Conservation (phyloP, 2,797 vertebrate species). For the Ctenopoma multispine region DNA sequence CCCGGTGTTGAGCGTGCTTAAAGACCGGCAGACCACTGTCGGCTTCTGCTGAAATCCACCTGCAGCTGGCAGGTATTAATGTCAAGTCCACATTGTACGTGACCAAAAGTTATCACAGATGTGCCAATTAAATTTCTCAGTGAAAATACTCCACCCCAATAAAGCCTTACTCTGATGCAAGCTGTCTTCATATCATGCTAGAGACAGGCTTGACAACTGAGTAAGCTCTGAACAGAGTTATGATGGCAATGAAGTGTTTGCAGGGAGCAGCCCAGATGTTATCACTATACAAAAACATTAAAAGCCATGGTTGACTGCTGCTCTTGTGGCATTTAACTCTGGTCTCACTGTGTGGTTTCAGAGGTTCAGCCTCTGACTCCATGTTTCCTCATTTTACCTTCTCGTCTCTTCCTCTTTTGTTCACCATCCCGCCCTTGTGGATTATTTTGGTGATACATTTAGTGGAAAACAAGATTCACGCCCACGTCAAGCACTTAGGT, state of each 20-base stretch:
- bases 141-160: background rate
- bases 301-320: slow-evolving; percentile 5
- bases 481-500: slow-evolving; percentile 58
- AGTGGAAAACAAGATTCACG: slow-evolving; percentile 22
- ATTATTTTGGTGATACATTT: slow-evolving; percentile 26
- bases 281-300: slow-evolving; percentile 33
- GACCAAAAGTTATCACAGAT: background rate
- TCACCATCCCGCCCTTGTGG: slow-evolving; percentile 2
- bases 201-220: background rate
- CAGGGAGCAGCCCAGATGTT: slow-evolving; percentile 15
- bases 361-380: background rate
- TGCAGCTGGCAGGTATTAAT: too few relatives aligned
- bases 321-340: slow-evolving; percentile 3
- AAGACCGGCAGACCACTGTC: too few relatives aligned
- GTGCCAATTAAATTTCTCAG: background rate
- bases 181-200: background rate
- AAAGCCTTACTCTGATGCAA: background rate
- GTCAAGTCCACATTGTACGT: too few relatives aligned
- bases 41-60: too few relatives aligned
- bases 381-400: slow-evolving; percentile 5
- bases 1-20: too few relatives aligned
- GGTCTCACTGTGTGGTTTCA: slow-evolving; percentile 28
- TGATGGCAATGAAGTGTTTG: slow-evolving; percentile 15
- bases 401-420: slow-evolving; percentile 5
- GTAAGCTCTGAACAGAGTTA: background rate